A percentile compares a stretch with the other conserved stretches of the same genome.
These are phyloP conservation scores for Pelodytes ibericus DNA, from an alignment of 2,797 vertebrate genomes.

Conservation along the genomic window DNA sequence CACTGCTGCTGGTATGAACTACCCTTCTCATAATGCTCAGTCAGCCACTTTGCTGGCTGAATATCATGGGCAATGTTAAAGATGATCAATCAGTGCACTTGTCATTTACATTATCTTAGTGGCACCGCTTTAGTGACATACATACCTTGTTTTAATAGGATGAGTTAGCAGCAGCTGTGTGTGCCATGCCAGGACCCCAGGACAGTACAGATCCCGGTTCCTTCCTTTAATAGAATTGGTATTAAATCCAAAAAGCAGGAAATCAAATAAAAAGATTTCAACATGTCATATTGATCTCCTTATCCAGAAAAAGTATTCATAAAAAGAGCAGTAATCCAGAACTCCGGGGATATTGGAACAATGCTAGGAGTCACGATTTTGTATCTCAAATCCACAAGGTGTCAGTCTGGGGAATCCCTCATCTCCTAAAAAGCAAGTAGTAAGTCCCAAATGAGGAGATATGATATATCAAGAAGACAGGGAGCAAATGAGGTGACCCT, in stretches of 20 bases:
- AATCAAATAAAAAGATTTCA: constrained; percentile 37
- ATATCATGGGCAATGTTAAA: too few relatives aligned
- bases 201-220: constrained; percentile 15
- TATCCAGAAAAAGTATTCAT: constrained; percentile 42
- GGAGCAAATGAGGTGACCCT: background rate
- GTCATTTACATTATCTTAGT: background rate
- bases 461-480: background rate
- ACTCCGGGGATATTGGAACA: background rate
- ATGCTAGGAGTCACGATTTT: background rate
- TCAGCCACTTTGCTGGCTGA: too few relatives aligned
- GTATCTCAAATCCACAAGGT: background rate
- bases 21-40: too few relatives aligned
- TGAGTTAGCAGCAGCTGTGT: background rate
- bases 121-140: background rate
- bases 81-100: too few relatives aligned
- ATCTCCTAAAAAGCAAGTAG: background rate
- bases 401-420: background rate
- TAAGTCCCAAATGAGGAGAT: too few relatives aligned
- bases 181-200: constrained; percentile 44
- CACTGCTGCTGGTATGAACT: too few relatives aligned
- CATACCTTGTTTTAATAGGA: constrained; percentile 31
- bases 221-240: constrained; percentile 1
- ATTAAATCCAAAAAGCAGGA: constrained; percentile 40
- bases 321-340: constrained; percentile 23
- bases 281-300: constrained; percentile 43